These are phyloP conservation scores for Musca domestica DNA, from an alignment of 1,140 invertebrate species.

Conservation along the genomic window DNA sequence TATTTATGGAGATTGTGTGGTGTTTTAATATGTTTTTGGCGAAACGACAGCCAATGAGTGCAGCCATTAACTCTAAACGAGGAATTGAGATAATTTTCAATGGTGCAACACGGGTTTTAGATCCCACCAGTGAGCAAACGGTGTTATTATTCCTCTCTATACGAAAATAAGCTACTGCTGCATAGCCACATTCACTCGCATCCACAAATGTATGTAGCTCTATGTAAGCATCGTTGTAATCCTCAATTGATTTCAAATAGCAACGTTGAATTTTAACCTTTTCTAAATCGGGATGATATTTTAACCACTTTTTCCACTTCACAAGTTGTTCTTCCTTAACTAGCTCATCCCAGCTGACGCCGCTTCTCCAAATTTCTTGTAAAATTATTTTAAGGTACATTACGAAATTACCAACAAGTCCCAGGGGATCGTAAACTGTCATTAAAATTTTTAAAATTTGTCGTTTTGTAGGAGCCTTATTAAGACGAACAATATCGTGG, in stretches of 20 bases:
- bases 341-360: not conserved
- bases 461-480: no score
- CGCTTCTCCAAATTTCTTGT: conserved; percentile 10
- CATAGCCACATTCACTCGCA: no score
- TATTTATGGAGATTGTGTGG: not conserved
- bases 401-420: not conserved
- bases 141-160: not conserved
- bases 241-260: not conserved
- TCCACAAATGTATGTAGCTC: not conserved
- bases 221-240: not conserved
- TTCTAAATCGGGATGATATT: not conserved
- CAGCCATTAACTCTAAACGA: conserved; percentile 50
- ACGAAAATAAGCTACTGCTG: conserved; percentile 3
- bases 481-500: no score
- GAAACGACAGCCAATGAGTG: conserved; percentile 42
- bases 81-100: conserved; percentile 46
- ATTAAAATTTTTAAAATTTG: conserved; percentile 9
- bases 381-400: no score
- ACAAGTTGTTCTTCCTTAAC: not conserved
- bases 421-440: not conserved
- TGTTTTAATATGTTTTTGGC: conserved; percentile 5
- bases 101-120: conserved; percentile 47
- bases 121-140: conserved; percentile 8
- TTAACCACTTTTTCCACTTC: conserved; percentile 8
- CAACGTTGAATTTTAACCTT: not conserved